Evolutionary conservation across 30 jellyfish, hydroid and myxozoan genomes (phyloP).

Genomic region (Mastigias papua): DNA sequence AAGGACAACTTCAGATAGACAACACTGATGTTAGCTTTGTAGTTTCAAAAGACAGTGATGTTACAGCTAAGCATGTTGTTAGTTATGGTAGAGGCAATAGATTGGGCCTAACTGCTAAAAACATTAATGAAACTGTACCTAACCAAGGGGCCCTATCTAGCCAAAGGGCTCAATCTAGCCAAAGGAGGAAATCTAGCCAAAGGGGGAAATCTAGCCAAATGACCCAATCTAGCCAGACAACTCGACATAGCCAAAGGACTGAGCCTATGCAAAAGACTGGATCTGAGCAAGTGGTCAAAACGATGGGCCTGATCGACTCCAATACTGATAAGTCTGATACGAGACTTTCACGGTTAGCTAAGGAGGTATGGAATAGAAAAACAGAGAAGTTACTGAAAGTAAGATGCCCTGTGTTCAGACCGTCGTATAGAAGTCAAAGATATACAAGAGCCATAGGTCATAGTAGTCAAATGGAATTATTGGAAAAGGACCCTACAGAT

Average conservation of each 20-base stretch:
- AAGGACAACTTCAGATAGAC: background rate
- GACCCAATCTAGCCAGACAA: too few species aligned
- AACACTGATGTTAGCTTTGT: background rate
- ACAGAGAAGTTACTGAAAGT: background rate
- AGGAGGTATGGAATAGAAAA: slow-evolving; percentile 48
- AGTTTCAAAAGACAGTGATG: background rate
- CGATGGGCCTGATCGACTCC: too few species aligned
- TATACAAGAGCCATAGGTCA: background rate
- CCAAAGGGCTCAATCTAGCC: too few species aligned
- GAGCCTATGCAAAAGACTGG: too few species aligned
- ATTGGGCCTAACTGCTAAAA: background rate
- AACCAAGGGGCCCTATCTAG: too few species aligned
- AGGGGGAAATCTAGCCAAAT: too few species aligned
- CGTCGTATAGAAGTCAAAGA: background rate
- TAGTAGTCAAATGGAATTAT: background rate
- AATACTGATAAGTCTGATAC: too few species aligned
- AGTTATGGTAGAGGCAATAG: background rate
- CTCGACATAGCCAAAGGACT: too few species aligned
- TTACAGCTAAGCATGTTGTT: too few species aligned
- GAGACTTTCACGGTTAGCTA: slow-evolving; percentile 58
- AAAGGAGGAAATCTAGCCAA: too few species aligned
- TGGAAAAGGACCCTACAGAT: background rate
- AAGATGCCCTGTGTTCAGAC: background rate
- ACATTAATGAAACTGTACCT: too few species aligned
- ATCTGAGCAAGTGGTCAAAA: too few species aligned